Evolutionary conservation across 2,113 vertebrate species (phyloP), one percentile per base, ranked within the genome.

Genomic region (Protomyctophum bolini): DNA sequence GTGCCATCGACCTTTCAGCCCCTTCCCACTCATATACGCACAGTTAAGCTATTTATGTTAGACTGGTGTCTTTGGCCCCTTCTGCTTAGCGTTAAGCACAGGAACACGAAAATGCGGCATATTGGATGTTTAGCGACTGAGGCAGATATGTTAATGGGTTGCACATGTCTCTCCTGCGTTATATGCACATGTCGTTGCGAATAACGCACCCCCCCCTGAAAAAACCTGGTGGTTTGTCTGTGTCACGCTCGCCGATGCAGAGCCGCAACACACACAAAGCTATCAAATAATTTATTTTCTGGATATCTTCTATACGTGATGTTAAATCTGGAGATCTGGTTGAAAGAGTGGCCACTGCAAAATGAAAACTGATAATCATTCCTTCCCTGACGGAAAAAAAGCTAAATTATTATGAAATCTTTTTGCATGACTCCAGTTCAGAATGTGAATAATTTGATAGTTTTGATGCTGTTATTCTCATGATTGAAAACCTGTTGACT

Each of bases 171-270:
- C 69, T 89, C 73, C n/a, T 2, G 33, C 45, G 12, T 21, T 82
- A 73, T 88, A 41, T 41, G 33, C 33, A 41, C 5, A 41, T 41
- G 33, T 41, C 33, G 86, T 87, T 86, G 63, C 82, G 80, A 87
- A 80, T 74, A n/a, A n/a, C n/a, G 66, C 82, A 77, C 75, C 66
- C 28, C 75, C 66, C 28, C 64, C 71, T 75, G 63, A 83, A 86
- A 81, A 82, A 21, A n/a, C n/a, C 21, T 71, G 83, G 79, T 83
- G 85, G 76, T 86, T 83, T 90, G 86, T 91, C 82, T 87, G 76
- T 88, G 86, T 89, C 83, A 88, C 79, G 83, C 87, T 83, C 85
- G 83, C 87, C 78, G 82, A 83, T 82, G 82, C 75, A 74, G 78
- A 86, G 81, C 86, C 83, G 87, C 83, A 84, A 73, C 76, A 66